Base-by-base conservation (phyloP, 2,797 vertebrate genomes). In the Heliangelus exortis region DNA sequence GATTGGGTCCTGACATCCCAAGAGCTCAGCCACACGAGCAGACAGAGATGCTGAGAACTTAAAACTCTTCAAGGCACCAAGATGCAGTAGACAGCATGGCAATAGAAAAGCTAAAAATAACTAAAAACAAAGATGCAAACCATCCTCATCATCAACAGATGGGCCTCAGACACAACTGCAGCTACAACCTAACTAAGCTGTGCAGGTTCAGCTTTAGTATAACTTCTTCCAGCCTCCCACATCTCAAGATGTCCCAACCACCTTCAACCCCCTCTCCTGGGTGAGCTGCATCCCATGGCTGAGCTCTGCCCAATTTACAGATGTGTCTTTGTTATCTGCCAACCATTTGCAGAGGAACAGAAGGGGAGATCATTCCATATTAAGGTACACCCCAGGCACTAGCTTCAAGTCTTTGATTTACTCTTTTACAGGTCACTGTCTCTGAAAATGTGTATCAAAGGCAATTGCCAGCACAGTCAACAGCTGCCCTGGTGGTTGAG, bases 381-480 rank as follows among this genome's bases (percentile, higher is more conserved):
- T 80, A 72, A 87, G 39, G 76, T 68, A n/a, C 29, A 69, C 78
- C 29, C 83, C 82, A 72, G 84, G 85, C 80, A 87, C 55, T 19
- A 39, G 48, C 61, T 79, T 36, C 43, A 47, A 73, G 90, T 58
- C 88, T 95, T 89, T 87, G 77, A 95, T 97, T 96, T 92, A 71
- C 91, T 95, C 81, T 97, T 96, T 87, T 61, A 86, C 23, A 45
- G 96, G 90, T 93, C 80, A 58, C 66, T 90, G 84, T 96, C 93
- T 94, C 95, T 78, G 65, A 71, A 92, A 95, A 94, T 79, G 92
- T 84, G n/a, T 72, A 92, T 89, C 95, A 95, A 90, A 96, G 89
- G 72, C 81, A 82, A 74, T 10, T 50, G 39, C 41, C 59, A 92
- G 83, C 61, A 65, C 57, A 78, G 77, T 23, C 86, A 86, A 95